Evolutionary conservation across 2,113 vertebrate genomes (phyloP), one percentile per base, ranked within the genome.

Genomic region (Centropristis striata): DNA sequence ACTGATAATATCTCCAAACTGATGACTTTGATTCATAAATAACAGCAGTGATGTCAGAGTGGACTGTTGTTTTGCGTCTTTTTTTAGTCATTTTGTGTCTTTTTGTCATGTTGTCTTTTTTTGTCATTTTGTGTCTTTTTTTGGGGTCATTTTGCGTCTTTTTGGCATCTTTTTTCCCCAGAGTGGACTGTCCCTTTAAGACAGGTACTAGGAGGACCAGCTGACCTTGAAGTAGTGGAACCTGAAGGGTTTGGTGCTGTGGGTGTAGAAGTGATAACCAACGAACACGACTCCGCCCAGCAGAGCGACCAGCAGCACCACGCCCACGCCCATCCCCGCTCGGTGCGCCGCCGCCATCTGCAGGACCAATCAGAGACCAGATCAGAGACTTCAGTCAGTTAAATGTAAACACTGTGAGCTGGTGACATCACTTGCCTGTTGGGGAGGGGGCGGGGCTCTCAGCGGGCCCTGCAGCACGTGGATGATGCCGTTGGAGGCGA

Each of bases 401-500:
- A n/a, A n/a, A n/a, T n/a, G 44, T 14, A 15, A 16, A 16, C 20
- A n/a, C 7, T n/a, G 47, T 20, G 4, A 32, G 5, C 18, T 20
- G 47, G 20, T 49, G 47, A 49, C 10, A 14, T 36, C 27, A 60
- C 95, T 96, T 79, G 97, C 97, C 77, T 68, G 27, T 2, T 87
- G 89, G n/a, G 53, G 65, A 0, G 88, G 92, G 0, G 96, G 93
- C 6, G 96, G 97, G 12, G 97, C 98, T 81, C 92, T 95, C 57
- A 99, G 86, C 10, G 98, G 95, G 20, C 93, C 92, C 71, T 96
- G 96, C 23, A 99, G 96, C 3, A 97, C 69, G 3, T 99, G 98
- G 77, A 99, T 97, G 76, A 99, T 89, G 39, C 98, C 98, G 0
- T 99, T 99, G 71, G 97, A 96, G 57, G 98, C 96, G 11, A 94